Base-by-base conservation (phyloP, 1,140 invertebrate species). In the Eueides isabella region DNA sequence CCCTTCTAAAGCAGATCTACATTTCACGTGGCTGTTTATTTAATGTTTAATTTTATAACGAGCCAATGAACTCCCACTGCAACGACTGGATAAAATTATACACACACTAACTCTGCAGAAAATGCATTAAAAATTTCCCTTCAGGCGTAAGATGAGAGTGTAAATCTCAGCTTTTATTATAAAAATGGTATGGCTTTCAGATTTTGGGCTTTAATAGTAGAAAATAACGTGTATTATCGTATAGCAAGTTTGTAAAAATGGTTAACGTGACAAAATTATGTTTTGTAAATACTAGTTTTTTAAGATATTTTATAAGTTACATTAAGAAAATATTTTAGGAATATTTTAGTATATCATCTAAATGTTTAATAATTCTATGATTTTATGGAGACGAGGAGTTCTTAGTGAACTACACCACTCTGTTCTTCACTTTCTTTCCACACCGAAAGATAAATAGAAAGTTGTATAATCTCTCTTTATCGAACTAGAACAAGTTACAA, bases 21-120 rank as follows among this genome's bases (percentile, higher is more conserved):
- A 55, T 88, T 90, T 90, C 86, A 90, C 86, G 89, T 79, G 79
- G 67, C 72, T 90, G 90, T 91, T 89, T 90, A 88, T 90, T 86
- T 85, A 84, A 88, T 84, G 90, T 89, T 89, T 91, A 92, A 91
- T 90, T 92, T 89, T 90, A 89, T 83, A 89, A 86, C 75, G 71
- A 80, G 88, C 72, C 90, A 91, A 90, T 83, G 90, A 91, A 78
- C 85, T 80, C 81, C 67, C 65, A 77, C 78, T 72, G 81, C 48
- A 77, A 76, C 70, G 71, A 75, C 63, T 72, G 67, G 74, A 76
- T 81, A 80, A 80, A 88, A 81, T 79, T 82, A 80, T 82, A 71
- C 31, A 74, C 80, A 83, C 81, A 79, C 79, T 82, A 78, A 83
- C 76, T 65, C 71, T 85, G 78, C 82, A 80, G 70, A 82, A 83